Conservation (phyloP, 1,140 invertebrate species). For the Pygmarrhopalites habei region DNA sequence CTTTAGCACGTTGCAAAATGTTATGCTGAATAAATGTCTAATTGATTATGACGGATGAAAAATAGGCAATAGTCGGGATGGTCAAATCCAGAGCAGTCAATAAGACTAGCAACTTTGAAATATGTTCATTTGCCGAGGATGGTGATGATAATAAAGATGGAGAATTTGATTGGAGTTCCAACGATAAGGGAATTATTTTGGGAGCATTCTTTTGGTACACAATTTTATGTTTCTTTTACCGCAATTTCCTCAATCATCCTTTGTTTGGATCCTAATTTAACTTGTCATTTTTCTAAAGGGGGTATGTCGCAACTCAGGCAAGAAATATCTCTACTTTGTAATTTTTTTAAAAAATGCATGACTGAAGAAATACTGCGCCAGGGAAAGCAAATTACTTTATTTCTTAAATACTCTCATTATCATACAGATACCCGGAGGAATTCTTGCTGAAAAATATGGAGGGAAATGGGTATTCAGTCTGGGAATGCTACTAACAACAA, state of each 20-base stretch:
- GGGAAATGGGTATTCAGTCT: conserved; percentile 73
- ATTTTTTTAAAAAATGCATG: too few species aligned
- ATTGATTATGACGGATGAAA: too few species aligned
- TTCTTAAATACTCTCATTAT: too few species aligned
- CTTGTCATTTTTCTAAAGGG: too few species aligned
- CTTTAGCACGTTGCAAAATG: too few species aligned
- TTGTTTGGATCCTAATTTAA: too few species aligned
- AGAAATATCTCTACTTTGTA: too few species aligned
- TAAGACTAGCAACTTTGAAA: background rate
- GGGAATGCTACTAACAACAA: conserved; percentile 77
- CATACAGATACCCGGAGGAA: conserved; percentile 72
- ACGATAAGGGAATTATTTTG: conserved; percentile 58
- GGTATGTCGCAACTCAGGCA: conserved; percentile 66
- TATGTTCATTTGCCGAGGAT: conserved; percentile 8
- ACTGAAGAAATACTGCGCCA: too few species aligned
- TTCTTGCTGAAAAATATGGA: conserved; percentile 73
- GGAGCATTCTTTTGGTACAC: conserved; percentile 65
- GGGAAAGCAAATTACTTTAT: too few species aligned
- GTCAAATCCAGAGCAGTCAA: background rate
- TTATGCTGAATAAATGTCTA: background rate
- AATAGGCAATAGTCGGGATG: too few species aligned
- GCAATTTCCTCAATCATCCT: too few species aligned
- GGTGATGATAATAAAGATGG: conserved; percentile 39
- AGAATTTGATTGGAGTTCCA: conserved; percentile 60
- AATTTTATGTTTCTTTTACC: too few species aligned